A percentile compares a stretch with the other conserved stretches of the same genome.
Evolutionary conservation across 2,888 invertebrate genomes (phyloP).

Genomic region (Melolontha melolontha): DNA sequence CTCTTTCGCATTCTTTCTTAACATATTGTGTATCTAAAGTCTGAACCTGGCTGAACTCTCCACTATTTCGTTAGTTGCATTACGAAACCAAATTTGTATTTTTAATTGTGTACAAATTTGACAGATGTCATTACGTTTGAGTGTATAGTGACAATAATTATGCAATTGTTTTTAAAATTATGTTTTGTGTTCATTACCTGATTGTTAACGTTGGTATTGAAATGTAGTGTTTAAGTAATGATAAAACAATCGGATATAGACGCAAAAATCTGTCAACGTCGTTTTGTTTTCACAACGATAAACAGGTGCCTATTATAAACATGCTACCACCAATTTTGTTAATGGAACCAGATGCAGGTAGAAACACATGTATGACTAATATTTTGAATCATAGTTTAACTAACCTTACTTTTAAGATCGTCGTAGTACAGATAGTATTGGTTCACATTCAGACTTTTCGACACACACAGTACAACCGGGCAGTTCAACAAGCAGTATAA

Average conservation of each 20-base stretch:
- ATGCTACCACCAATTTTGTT: slow-evolving; percentile 49
- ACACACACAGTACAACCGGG: slow-evolving; percentile 65
- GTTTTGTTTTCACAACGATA: slow-evolving; percentile 32
- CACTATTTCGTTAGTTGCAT: neutral
- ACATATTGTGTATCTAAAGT: neutral
- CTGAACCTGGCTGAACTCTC: slow-evolving; percentile 1
- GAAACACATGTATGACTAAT: slow-evolving; percentile 29
- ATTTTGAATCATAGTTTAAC: slow-evolving; percentile 24
- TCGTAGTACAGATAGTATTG: slow-evolving; percentile 71
- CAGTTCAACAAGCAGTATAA: slow-evolving; percentile 54
- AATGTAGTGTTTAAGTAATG: slow-evolving; percentile 26
- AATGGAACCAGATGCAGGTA: slow-evolving; percentile 51
- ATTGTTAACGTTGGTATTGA: slow-evolving; percentile 6
- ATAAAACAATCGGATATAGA: slow-evolving; percentile 6
- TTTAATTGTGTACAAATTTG: slow-evolving; percentile 6
- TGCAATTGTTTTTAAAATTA: slow-evolving; percentile 27
- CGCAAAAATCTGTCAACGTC: slow-evolving; percentile 1
- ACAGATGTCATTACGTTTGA: slow-evolving; percentile 29
- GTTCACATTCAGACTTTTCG: slow-evolving; percentile 74
- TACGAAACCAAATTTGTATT: slow-evolving; percentile 21
- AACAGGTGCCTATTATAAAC: slow-evolving; percentile 38
- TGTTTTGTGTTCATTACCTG: neutral
- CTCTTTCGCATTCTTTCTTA: neutral
- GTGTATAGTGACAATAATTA: slow-evolving; percentile 22
- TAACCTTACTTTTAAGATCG: slow-evolving; percentile 56